Evolutionary conservation across 2,888 invertebrate species (phyloP), one percentile per base, ranked within the genome.

Genomic region (Sinhomidia bicolor): DNA sequence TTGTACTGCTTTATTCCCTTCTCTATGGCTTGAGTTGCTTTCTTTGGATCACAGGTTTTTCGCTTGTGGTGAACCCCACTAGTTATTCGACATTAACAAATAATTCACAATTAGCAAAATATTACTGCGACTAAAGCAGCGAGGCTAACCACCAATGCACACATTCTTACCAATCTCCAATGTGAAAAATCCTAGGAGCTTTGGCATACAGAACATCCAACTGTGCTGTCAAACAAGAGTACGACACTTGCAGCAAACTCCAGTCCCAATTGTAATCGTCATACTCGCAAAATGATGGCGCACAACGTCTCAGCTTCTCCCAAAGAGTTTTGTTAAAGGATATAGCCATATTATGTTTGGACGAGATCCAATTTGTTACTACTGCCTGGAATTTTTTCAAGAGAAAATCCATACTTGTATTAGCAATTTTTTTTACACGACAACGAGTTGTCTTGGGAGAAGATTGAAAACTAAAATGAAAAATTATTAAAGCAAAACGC

Each of bases 221-320:
- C 29, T 95, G 95, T 60, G 94, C 93, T 0, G 95, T 95, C 88
- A 97, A 95, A 93, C 97, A 96, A 92, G 97, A 96, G 94, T 98
- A 97, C 0, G 98, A 97, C 80, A 98, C 95, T 93, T 98, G 97
- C 91, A 98, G 96, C 91, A 99, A 94, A 0, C 99, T 98, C 79
- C 99, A 99, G 93, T 99, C 99, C 99, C 99, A 99, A 93, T 99
- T 99, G 94, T 99, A 99, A 93, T 99, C 99, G 93, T 99, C 99
- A 94, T 98, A 99, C 1, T 96, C 96, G 94, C 99, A 99, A 94
- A 99, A 99, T 93, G 96, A 96, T 36, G 96, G 95, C 7, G 97
- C 96, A 93, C 98, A 97, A 36, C 95, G 95, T 93, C 96, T 95
- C 62, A 99, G 96, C 92, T 96, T 95, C 87, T 95, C 95, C 99